These are phyloP conservation scores for Falco biarmicus DNA, from an alignment of 2,797 vertebrate genomes.

Conservation along the genomic window DNA sequence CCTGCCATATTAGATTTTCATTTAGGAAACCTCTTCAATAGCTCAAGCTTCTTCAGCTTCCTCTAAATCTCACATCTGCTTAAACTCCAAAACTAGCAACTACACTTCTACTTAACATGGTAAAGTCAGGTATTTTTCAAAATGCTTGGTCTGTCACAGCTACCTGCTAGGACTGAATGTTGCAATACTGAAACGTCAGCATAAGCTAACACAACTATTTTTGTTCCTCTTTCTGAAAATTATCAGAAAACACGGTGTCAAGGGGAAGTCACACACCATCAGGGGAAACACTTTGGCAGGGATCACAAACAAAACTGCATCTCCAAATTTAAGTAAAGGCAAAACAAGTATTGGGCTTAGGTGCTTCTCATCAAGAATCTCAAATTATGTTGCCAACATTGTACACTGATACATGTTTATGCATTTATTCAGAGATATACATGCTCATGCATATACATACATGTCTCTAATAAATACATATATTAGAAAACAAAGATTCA, in stretches of 20 bases:
- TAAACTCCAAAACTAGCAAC: neutral
- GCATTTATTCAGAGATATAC: neutral
- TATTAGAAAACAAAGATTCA: neutral
- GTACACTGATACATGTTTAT: neutral
- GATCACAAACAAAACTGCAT: neutral
- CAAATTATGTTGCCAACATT: neutral
- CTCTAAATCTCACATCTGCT: neutral
- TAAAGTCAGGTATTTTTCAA: neutral
- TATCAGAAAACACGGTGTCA: neutral
- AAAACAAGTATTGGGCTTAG: neutral
- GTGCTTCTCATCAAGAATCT: neutral
- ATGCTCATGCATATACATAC: accelerated
- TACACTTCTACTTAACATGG: neutral
- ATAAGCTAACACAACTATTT: neutral
- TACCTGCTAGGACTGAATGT: neutral
- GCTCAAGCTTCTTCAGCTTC: neutral
- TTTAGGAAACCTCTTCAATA: neutral
- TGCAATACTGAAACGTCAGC: neutral
- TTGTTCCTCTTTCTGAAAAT: neutral
- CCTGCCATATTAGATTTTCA: neutral
- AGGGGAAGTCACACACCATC: neutral
- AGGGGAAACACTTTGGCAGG: neutral
- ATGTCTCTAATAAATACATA: neutral
- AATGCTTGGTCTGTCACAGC: neutral
- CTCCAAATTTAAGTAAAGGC: neutral